phyloP scores from a whole-genome alignment of 1,140 invertebrate genomes.

The Drosophila novamexicana region DNA sequence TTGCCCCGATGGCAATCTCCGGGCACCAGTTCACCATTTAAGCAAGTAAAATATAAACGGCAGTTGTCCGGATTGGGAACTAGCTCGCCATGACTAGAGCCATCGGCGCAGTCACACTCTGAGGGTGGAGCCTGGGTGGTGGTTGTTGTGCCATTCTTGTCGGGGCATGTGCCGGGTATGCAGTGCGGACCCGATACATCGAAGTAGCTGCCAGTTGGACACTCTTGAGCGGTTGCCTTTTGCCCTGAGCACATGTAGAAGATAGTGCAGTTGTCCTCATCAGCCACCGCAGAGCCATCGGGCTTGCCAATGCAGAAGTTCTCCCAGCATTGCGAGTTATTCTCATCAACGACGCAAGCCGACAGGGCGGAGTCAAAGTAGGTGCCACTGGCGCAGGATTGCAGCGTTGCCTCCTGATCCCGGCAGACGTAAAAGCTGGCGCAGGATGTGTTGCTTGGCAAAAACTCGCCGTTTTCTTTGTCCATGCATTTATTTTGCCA shows the following conservation, averaged over 20 bases:
- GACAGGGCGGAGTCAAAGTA: constrained; percentile 32
- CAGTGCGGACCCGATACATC: constrained; percentile 10
- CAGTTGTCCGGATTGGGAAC: constrained; percentile 41
- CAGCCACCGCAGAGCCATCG: constrained; percentile 35
- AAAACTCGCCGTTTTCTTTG: constrained; percentile 7
- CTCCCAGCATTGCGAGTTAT: constrained; percentile 52
- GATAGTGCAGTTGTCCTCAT: constrained; percentile 35
- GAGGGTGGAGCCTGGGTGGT: constrained; percentile 15
- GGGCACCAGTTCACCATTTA: constrained; percentile 32
- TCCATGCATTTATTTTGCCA: constrained; percentile 64
- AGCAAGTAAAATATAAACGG: constrained; percentile 44
- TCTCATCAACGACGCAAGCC: constrained; percentile 35
- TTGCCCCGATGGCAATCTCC: constrained; percentile 56
- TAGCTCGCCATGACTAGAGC: constrained; percentile 26
- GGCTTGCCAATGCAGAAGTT: constrained; percentile 60
- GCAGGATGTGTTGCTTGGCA: constrained; percentile 36
- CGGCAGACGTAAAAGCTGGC: constrained; percentile 55
- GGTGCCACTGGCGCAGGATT: constrained; percentile 52
- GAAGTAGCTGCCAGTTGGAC: constrained; percentile 46
- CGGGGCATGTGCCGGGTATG: constrained; percentile 47
- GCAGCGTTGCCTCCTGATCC: constrained; percentile 18
- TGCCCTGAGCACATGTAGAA: constrained; percentile 53
- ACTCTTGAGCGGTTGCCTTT: constrained; percentile 31
- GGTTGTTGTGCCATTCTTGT: background rate
- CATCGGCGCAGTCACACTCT: constrained; percentile 46